Evolutionary conservation across 1,140 invertebrate species (phyloP).

Genomic region (Drosophila bocki): DNA sequence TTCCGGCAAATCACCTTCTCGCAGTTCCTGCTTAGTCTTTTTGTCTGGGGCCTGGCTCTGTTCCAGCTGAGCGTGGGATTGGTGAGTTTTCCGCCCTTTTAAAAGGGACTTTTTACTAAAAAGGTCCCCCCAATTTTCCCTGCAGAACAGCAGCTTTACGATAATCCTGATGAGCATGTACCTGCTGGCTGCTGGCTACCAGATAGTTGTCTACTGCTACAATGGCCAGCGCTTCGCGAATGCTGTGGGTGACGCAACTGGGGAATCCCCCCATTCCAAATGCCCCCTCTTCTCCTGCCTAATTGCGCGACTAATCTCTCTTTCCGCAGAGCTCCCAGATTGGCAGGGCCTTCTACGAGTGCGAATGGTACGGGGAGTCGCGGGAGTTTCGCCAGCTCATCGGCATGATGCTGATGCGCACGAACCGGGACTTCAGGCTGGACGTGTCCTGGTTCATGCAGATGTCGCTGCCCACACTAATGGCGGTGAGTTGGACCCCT

Average conservation of each 20-base stretch:
- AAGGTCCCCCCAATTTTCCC: background rate
- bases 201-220: slow-evolving; percentile 78
- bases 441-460: slow-evolving; percentile 78
- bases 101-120: background rate
- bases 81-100: slow-evolving; percentile 26
- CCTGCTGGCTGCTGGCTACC: slow-evolving; percentile 62
- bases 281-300: background rate
- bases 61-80: slow-evolving; percentile 76
- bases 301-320: slow-evolving; percentile 23
- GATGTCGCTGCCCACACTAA: slow-evolving; percentile 76
- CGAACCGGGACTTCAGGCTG: slow-evolving; percentile 59
- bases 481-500: slow-evolving; percentile 65
- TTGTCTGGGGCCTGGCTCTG: slow-evolving; percentile 65
- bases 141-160: slow-evolving; percentile 56
- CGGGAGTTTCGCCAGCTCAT: slow-evolving; percentile 70
- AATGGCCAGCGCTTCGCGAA: slow-evolving; percentile 70
- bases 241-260: slow-evolving; percentile 50
- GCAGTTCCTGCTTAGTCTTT: slow-evolving; percentile 74
- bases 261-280: background rate
- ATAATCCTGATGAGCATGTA: slow-evolving; percentile 74
- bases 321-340: slow-evolving; percentile 65
- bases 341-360: slow-evolving; percentile 65
- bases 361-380: slow-evolving; percentile 66
- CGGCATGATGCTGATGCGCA: slow-evolving; percentile 77
- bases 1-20: slow-evolving; percentile 66